Evolutionary conservation across 2,888 invertebrate species (phyloP), one percentile per base, ranked within the genome.

Genomic region (Dasysyrphus tricinctus): DNA sequence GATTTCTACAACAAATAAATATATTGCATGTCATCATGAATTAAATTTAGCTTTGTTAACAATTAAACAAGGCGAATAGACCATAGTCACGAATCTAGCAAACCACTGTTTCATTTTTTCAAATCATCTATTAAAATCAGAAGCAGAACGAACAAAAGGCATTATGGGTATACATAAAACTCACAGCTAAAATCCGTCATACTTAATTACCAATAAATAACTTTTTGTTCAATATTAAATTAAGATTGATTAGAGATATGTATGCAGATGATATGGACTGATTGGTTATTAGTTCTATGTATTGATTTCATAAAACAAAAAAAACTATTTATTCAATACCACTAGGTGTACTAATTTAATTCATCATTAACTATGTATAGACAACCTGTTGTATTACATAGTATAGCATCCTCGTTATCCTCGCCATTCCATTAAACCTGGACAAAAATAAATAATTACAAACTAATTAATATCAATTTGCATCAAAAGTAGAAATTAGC

Each of bases 391-490:
- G 49, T 34, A 47, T 32, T 42, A 24, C 1, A 59, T 1, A 34
- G 0, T 2, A 34, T 32, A 34, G 4, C 19, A 19, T 39, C 19
- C 12, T 39, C 39, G 7, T 39, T 12, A 39, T 39, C 8, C 24
- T 24, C 24, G 3, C 24, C 0, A 32, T 39, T 61, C 12, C 14
- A 61, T 61, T 24, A 9, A 14, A 14, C 5, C 37, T 4, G 19
- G 19, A 67, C 7, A 49, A 67, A 67, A 67, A 49, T 49, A 69
- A 54, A 61, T 61, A 76, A 69, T 73, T 73, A 73, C 63, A 34
- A 57, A 49, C 19, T 73, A 76, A 85, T 85, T 80, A 74, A 77
- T 77, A 85, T 80, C 59, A 73, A 85, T 80, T 80, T 77, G 73
- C 69, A 77, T 80, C 69, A 61, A 67, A 69, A 70, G 47, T 47